phyloP scores from a whole-genome alignment of 2,113 vertebrate species.

The Sinocyclocheilus maitianheensis region DNA sequence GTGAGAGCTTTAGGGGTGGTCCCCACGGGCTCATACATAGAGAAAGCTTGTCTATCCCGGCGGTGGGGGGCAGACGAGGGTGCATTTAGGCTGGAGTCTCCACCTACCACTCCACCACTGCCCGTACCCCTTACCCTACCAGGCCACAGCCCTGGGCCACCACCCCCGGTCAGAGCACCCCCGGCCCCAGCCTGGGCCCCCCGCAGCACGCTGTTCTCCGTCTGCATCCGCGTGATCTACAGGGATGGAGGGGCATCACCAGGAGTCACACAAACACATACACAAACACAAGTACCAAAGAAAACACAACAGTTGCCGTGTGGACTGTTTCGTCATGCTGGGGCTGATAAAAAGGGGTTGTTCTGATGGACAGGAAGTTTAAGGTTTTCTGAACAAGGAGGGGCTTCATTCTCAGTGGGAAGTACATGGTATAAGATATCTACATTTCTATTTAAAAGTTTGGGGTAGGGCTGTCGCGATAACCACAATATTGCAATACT shows the following conservation, averaged over 20 bases:
- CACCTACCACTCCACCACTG: slow-evolving; percentile 35
- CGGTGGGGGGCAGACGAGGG: slow-evolving; percentile 72
- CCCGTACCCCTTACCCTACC: slow-evolving; percentile 62
- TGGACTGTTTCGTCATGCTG: slow-evolving; percentile 32
- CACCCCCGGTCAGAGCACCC: slow-evolving; percentile 66
- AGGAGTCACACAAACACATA: slow-evolving; percentile 45
- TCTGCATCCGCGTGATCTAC: slow-evolving; percentile 96
- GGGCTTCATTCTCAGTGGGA: slow-evolving; percentile 33
- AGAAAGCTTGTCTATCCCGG: slow-evolving; percentile 91
- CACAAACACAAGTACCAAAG: slow-evolving; percentile 35
- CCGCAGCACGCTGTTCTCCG: slow-evolving; percentile 90
- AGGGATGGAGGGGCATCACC: slow-evolving; percentile 56
- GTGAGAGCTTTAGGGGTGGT: slow-evolving; percentile 82
- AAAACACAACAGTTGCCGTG: slow-evolving; percentile 40
- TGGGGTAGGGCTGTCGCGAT: neutral
- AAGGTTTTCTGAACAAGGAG: slow-evolving; percentile 20
- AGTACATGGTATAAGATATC: neutral
- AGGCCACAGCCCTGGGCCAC: slow-evolving; percentile 66
- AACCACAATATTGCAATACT: no score
- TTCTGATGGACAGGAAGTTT: slow-evolving; percentile 9
- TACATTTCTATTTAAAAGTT: neutral
- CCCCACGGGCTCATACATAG: slow-evolving; percentile 94
- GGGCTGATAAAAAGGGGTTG: slow-evolving; percentile 4
- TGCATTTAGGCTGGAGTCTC: slow-evolving; percentile 59
- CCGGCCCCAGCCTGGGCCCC: slow-evolving; percentile 75